Percentiles rank a stretch among this genome's conserved stretches.
phyloP scores from a whole-genome alignment of 1,140 invertebrate species.

The Hylaeus anthracinus region DNA sequence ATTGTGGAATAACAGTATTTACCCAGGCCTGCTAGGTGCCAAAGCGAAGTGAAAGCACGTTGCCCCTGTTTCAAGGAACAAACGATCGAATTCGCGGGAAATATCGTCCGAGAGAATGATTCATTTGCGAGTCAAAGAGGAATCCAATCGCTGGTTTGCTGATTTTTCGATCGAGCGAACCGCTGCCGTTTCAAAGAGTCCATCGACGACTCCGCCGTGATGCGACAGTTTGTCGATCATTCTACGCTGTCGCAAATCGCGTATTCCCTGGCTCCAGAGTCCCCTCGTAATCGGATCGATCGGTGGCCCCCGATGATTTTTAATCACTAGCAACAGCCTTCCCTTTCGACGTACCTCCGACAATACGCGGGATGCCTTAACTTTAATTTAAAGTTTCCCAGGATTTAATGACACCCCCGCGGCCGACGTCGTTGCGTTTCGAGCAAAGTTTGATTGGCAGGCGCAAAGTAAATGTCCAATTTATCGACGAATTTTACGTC shows the following conservation, averaged over 20 bases:
- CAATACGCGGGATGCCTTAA: neutral
- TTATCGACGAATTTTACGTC: too few relatives aligned
- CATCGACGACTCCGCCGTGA: neutral
- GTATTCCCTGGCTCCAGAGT: neutral
- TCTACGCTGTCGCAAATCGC: neutral
- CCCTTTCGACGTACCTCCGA: neutral
- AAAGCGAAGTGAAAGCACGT: neutral
- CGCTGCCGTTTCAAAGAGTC: neutral
- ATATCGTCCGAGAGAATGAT: neutral
- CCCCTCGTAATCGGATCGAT: too few relatives aligned
- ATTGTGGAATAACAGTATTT: neutral
- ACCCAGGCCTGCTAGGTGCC: too few relatives aligned
- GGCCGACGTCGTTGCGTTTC: neutral
- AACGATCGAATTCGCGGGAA: neutral
- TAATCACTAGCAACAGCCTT: conserved; percentile 17
- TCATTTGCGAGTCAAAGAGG: neutral
- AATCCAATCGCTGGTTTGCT: neutral
- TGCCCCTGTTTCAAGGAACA: neutral
- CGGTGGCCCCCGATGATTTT: neutral
- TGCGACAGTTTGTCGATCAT: neutral
- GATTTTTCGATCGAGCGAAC: neutral
- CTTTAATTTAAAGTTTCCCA: conserved; percentile 36
- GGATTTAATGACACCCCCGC: neutral
- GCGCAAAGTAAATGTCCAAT: too few relatives aligned
- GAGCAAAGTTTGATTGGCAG: neutral